These are phyloP conservation scores for Channa striata DNA, from an alignment of 2,797 vertebrate genomes.

Conservation along the genomic window DNA sequence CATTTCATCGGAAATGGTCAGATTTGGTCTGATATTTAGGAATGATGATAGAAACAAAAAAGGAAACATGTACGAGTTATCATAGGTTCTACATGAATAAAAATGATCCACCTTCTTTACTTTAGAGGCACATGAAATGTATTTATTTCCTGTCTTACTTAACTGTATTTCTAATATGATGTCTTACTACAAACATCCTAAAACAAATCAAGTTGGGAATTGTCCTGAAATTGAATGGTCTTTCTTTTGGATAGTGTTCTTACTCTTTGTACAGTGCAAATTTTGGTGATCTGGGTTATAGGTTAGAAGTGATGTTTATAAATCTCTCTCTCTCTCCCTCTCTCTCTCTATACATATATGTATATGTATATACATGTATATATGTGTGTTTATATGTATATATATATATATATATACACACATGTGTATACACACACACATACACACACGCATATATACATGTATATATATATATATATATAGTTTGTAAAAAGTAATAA, in stretches of 20 bases:
- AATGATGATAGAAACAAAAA: slow-evolving; percentile 14
- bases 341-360: slow-evolving; percentile 1
- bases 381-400: background rate
- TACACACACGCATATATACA: background rate
- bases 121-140: slow-evolving; percentile 2
- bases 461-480: slow-evolving; percentile 41
- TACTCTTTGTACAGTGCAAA: slow-evolving; percentile 62
- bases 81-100: slow-evolving; percentile 1
- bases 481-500: slow-evolving; percentile 59
- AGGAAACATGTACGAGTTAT: background rate
- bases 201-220: slow-evolving; percentile 22
- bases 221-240: slow-evolving; percentile 44
- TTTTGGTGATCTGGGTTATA: slow-evolving; percentile 60
- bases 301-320: slow-evolving; percentile 66
- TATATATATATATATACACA: slow-evolving; percentile 43
- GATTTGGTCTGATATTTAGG: slow-evolving; percentile 8
- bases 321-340: slow-evolving; percentile 1
- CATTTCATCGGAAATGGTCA: background rate
- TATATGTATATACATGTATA: slow-evolving; percentile 42
- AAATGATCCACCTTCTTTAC: background rate
- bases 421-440: no score
- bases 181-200: background rate
- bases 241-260: slow-evolving; percentile 40
- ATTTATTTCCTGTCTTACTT: background rate
- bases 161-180: slow-evolving; percentile 9